A percentile compares a stretch with the other conserved stretches of the same genome.
These are phyloP conservation scores for Malurus cyaneus DNA, from an alignment of 2,113 vertebrate genomes.

Conservation along the genomic window DNA sequence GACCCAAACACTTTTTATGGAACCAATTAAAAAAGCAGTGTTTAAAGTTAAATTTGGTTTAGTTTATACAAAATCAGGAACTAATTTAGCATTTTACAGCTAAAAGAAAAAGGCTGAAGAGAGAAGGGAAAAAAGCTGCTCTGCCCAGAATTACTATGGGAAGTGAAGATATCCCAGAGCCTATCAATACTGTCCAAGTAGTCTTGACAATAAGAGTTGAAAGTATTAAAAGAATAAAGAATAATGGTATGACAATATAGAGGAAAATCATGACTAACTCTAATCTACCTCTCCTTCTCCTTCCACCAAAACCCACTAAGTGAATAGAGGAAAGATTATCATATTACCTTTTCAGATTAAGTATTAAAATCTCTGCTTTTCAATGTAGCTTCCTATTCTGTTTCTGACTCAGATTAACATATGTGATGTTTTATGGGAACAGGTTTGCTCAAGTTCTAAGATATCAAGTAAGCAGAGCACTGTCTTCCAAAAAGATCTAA, in stretches of 20 bases:
- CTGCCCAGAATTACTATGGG: background rate
- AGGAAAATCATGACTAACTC: background rate
- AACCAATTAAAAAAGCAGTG: background rate
- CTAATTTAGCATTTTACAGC: background rate
- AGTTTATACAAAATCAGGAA: background rate
- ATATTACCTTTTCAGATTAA: background rate
- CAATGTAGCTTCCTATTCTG: background rate
- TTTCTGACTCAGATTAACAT: background rate
- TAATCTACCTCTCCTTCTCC: background rate
- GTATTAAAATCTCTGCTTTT: background rate
- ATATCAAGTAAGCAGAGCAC: background rate
- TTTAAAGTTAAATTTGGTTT: background rate
- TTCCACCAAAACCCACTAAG: background rate
- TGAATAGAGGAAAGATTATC: background rate
- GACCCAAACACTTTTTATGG: background rate
- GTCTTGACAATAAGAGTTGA: background rate
- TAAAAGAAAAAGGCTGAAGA: background rate
- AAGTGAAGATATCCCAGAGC: background rate
- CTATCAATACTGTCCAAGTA: background rate
- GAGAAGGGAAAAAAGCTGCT: background rate
- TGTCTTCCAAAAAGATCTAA: background rate
- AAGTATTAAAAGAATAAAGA: background rate
- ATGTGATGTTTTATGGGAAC: background rate
- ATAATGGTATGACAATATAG: background rate
- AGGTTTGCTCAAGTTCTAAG: background rate